Evolutionary conservation across 2,888 invertebrate genomes (phyloP).

Genomic region (Ennomos fuscantarius): DNA sequence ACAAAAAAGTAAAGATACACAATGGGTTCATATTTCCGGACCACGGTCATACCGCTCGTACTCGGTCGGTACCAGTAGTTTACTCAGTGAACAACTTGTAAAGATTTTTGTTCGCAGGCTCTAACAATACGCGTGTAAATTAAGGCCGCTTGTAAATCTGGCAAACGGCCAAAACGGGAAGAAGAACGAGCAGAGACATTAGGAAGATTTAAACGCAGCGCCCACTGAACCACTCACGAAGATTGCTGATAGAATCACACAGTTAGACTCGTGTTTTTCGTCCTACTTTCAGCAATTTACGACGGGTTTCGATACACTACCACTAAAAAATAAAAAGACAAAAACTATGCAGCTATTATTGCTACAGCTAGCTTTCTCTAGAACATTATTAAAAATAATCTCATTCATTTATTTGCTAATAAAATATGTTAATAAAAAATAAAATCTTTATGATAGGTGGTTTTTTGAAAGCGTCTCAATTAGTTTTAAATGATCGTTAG

Average conservation of each 20-base stretch:
- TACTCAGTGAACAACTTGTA: constrained; percentile 52
- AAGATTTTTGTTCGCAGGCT: constrained; percentile 55
- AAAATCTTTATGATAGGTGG: constrained; percentile 1
- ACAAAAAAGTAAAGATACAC: constrained; percentile 48
- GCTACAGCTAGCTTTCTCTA: constrained; percentile 22
- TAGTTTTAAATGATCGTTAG: neutral
- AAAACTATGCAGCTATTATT: constrained; percentile 11
- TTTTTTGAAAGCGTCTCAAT: neutral
- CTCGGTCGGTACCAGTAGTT: constrained; percentile 39
- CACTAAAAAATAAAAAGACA: neutral
- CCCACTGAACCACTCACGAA: constrained; percentile 43
- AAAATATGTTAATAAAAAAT: neutral
- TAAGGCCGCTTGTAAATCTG: constrained; percentile 63
- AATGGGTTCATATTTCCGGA: constrained; percentile 76
- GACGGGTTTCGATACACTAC: neutral
- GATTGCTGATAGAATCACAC: constrained; percentile 45
- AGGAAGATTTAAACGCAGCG: constrained; percentile 53
- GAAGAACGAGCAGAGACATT: constrained; percentile 53
- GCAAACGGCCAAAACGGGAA: constrained; percentile 59
- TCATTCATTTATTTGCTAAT: constrained; percentile 24
- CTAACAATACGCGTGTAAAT: constrained; percentile 58
- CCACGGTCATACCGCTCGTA: constrained; percentile 54
- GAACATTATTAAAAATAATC: constrained; percentile 21
- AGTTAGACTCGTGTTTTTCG: constrained; percentile 25
- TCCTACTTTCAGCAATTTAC: constrained; percentile 31